Percentiles rank a stretch among this genome's conserved stretches.
Evolutionary conservation across 2,113 vertebrate genomes (phyloP).

Genomic region (Phalacrocorax aristotelis): DNA sequence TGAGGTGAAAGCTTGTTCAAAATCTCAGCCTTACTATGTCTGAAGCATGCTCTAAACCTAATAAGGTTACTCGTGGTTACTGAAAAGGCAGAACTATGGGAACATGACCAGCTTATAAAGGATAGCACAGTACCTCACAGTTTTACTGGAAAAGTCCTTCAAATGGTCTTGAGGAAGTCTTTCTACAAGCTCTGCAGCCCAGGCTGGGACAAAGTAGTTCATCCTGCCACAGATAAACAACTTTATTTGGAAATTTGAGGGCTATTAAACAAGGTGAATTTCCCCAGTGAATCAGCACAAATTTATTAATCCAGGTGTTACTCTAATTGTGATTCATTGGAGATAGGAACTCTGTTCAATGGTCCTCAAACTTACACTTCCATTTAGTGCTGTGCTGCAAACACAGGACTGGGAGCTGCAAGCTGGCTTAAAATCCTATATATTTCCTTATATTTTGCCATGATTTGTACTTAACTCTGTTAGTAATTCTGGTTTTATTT

Average conservation of each 20-base stretch:
- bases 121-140: neutral
- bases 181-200: conserved; percentile 5
- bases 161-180: conserved; percentile 51
- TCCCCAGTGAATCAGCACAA: conserved; percentile 58
- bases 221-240: conserved; percentile 65
- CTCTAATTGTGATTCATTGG: conserved; percentile 70
- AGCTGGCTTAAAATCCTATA: neutral
- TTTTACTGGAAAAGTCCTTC: conserved; percentile 50
- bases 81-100: neutral
- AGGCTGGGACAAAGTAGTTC: conserved; percentile 29
- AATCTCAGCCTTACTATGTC: neutral
- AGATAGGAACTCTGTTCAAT: conserved; percentile 54
- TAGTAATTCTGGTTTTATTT: neutral
- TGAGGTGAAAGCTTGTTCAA: neutral
- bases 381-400: conserved; percentile 1
- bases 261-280: conserved; percentile 66
- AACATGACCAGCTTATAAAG: neutral
- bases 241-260: conserved; percentile 66
- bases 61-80: neutral
- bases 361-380: conserved; percentile 54
- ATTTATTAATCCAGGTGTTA: conserved; percentile 71
- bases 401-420: neutral
- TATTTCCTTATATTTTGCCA: neutral
- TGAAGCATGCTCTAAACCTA: neutral
- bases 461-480: neutral